These are phyloP conservation scores for Nemurella pictetii DNA, from an alignment of 2,888 invertebrate genomes.

Conservation along the genomic window DNA sequence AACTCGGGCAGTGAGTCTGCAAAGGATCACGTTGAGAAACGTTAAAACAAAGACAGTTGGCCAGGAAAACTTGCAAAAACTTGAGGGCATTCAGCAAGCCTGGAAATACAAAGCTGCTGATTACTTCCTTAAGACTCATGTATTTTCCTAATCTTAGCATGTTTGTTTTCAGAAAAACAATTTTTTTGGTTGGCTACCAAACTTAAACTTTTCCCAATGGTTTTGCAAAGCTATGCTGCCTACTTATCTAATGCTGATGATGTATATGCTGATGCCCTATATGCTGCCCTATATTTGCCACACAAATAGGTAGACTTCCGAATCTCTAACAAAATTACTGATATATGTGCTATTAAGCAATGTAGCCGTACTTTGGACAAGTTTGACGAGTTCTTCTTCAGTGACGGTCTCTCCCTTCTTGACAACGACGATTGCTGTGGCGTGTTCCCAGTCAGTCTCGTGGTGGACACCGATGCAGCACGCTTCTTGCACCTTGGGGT, in stretches of 20 bases:
- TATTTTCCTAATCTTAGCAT: too few relatives aligned
- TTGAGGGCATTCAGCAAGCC: too few relatives aligned
- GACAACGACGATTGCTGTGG: conserved; percentile 27
- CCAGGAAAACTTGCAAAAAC: too few relatives aligned
- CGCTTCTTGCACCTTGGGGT: conserved; percentile 29
- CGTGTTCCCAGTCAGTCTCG: conserved; percentile 33
- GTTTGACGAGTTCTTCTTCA: conserved; percentile 24
- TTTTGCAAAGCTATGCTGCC: too few relatives aligned
- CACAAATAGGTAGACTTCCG: background rate
- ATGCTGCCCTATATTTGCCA: too few relatives aligned
- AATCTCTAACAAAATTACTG: background rate
- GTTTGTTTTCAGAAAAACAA: too few relatives aligned
- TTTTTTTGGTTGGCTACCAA: background rate
- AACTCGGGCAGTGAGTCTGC: background rate
- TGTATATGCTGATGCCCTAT: too few relatives aligned
- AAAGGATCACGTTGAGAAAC: too few relatives aligned
- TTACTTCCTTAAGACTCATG: background rate
- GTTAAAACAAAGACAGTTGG: too few relatives aligned
- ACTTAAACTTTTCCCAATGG: too few relatives aligned
- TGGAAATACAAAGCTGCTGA: background rate
- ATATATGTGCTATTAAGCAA: too few relatives aligned
- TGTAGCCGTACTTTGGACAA: conserved; percentile 30
- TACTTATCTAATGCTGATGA: too few relatives aligned
- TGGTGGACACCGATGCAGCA: conserved; percentile 24
- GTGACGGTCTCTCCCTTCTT: conserved; percentile 11